A percentile compares a stretch with the other conserved stretches of the same genome.
These are phyloP conservation scores for Eptatretus burgeri DNA, from an alignment of 2,113 vertebrate species.

Conservation along the genomic window DNA sequence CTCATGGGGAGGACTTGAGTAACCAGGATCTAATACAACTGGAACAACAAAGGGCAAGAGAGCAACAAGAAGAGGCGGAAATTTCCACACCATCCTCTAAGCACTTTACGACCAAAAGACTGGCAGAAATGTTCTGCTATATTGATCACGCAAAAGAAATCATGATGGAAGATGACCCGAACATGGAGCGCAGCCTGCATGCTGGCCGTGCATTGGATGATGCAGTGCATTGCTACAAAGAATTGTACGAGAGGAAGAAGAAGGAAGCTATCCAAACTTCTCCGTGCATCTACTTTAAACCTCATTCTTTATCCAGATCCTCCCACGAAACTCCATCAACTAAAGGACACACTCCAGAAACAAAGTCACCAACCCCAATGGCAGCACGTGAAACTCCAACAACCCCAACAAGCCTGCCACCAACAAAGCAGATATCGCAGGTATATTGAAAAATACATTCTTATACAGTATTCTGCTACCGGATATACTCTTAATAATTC, in stretches of 20 bases:
- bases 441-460: no score
- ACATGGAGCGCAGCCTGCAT: conserved; percentile 3
- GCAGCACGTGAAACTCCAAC: no score
- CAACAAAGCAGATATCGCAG: no score
- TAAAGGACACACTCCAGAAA: no score
- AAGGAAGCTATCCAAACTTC: background rate
- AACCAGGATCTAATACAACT: background rate
- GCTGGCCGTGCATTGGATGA: background rate
- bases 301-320: no score
- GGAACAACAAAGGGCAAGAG: background rate
- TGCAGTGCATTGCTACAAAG: conserved; percentile 1
- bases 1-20: background rate
- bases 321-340: no score
- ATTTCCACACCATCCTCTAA: background rate
- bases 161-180: conserved; percentile 1
- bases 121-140: background rate
- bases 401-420: no score
- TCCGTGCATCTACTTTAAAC: no score
- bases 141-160: background rate
- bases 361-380: no score
- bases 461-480: no score
- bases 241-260: conserved; percentile 4
- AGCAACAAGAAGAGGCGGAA: background rate
- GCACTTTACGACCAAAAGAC: background rate
- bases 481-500: no score